Evolutionary conservation across 2,888 invertebrate genomes (phyloP).

Genomic region (Caenorhabditis afra): DNA sequence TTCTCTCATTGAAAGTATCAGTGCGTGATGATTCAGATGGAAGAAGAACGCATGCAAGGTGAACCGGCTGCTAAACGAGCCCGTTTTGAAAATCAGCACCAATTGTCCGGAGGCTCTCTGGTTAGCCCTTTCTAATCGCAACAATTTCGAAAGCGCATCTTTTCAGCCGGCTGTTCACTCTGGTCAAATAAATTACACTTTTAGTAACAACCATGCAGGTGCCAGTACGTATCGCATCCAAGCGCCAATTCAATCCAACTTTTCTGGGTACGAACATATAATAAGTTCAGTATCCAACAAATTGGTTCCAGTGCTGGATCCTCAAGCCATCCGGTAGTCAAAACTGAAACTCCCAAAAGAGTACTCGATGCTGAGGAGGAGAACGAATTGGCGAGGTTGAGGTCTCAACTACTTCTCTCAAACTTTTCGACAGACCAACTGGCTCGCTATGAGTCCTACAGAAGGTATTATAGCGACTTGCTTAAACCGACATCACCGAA

Average conservation of each 20-base stretch:
- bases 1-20: no score
- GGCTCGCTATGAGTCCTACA: slow-evolving; percentile 97
- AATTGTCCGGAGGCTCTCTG: neutral
- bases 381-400: slow-evolving; percentile 66
- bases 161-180: no score
- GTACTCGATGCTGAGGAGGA: slow-evolving; percentile 57
- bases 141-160: no score
- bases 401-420: slow-evolving; percentile 84
- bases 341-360: neutral
- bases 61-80: neutral
- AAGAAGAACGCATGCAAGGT: neutral
- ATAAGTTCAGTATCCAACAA: neutral
- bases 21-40: neutral
- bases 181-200: no score
- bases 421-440: slow-evolving; percentile 99
- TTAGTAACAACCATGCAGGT: no score
- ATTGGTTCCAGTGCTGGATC: slow-evolving; percentile 22
- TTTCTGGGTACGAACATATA: neutral
- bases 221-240: neutral
- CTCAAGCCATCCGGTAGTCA: neutral
- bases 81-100: neutral
- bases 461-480: slow-evolving; percentile 84
- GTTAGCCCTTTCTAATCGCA: no score
- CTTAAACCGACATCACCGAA: neutral
- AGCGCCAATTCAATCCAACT: neutral